phyloP scores from a whole-genome alignment of 1,140 invertebrate species.

The Helicorthomorpha holstii region DNA sequence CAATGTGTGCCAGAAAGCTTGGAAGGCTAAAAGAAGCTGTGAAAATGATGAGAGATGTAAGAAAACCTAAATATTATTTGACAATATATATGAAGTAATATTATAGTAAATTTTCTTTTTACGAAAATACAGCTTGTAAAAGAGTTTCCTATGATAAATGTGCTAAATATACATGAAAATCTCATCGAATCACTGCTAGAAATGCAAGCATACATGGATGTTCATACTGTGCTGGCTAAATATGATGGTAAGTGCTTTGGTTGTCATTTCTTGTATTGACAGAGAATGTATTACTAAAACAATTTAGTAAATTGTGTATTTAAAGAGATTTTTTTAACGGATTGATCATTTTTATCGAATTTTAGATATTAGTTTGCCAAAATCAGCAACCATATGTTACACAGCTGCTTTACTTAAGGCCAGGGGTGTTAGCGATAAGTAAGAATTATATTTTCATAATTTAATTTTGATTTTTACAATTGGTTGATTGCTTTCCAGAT shows the following conservation, averaged over 20 bases:
- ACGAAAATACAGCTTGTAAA: conserved; percentile 55
- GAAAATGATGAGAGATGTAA: conserved; percentile 87
- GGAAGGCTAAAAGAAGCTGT: conserved; percentile 87
- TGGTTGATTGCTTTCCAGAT: conserved; percentile 22
- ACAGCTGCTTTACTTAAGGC: conserved; percentile 89
- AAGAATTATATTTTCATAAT: conserved; percentile 18
- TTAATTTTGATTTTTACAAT: background rate
- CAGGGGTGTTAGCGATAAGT: conserved; percentile 79
- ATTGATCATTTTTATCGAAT: conserved; percentile 2
- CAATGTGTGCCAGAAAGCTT: conserved; percentile 91
- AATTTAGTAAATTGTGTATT: background rate
- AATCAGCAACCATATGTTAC: conserved; percentile 94
- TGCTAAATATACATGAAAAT: conserved; percentile 94
- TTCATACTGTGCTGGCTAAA: conserved; percentile 86
- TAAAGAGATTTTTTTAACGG: conserved; percentile 2
- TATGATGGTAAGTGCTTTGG: too few species aligned
- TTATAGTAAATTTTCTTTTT: conserved; percentile 7
- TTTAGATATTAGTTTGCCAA: conserved; percentile 76
- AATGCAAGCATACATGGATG: conserved; percentile 92
- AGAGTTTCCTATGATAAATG: conserved; percentile 92
- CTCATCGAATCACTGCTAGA: conserved; percentile 87
- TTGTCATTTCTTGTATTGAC: too few species aligned
- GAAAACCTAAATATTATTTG: conserved; percentile 13
- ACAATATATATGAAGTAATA: background rate
- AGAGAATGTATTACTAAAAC: too few species aligned